These are phyloP conservation scores for Chrysolina haemoptera DNA, from an alignment of 2,888 invertebrate genomes.

Conservation along the genomic window DNA sequence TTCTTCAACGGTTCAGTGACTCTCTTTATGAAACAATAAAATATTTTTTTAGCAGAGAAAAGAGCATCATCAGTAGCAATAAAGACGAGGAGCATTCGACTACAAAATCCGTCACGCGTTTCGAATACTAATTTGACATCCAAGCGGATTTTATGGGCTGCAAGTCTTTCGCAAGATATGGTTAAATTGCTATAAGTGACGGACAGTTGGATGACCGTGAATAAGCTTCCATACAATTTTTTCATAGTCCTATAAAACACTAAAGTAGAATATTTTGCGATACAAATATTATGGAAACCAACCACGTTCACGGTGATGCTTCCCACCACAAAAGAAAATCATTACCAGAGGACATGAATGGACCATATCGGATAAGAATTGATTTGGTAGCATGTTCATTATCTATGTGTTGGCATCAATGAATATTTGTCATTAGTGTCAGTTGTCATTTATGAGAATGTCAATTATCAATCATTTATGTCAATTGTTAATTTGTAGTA, in stretches of 20 bases:
- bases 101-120: not conserved
- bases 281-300: not conserved
- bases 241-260: not conserved
- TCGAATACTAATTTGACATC: conserved; percentile 1
- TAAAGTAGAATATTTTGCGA: not conserved
- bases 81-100: not conserved
- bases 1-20: not conserved
- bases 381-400: too few species aligned
- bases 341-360: too few species aligned
- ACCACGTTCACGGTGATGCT: too few species aligned
- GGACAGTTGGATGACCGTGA: not conserved
- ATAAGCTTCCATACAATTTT: not conserved
- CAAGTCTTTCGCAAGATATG: not conserved
- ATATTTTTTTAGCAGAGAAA: not conserved
- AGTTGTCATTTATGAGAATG: too few species aligned
- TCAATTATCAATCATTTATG: too few species aligned
- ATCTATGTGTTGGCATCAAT: too few species aligned
- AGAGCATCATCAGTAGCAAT: not conserved
- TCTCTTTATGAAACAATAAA: not conserved
- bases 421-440: too few species aligned
- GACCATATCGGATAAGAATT: too few species aligned
- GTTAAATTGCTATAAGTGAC: not conserved
- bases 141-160: conserved; percentile 5
- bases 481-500: too few species aligned
- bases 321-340: too few species aligned